Percentiles rank a stretch among this genome's conserved stretches.
phyloP scores from a whole-genome alignment of 2,888 invertebrate species.

The Yponomeuta cagnagella region DNA sequence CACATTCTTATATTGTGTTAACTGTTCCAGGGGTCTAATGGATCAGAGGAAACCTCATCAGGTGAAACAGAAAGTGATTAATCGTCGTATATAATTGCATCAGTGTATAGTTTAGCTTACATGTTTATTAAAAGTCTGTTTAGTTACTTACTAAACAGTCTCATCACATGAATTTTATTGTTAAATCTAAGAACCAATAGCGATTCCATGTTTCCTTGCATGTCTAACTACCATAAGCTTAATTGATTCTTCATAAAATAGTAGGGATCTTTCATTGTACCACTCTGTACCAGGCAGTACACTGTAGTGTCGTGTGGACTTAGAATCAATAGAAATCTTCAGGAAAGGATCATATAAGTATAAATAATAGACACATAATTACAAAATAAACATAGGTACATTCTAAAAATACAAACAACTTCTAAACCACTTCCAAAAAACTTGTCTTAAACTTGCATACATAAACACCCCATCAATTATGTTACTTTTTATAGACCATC shows the following conservation, averaged over 20 bases:
- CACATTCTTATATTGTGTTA: conserved; percentile 15
- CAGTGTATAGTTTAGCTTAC: background rate
- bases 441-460: background rate
- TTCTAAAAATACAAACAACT: background rate
- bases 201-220: background rate
- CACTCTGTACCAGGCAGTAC: conserved; percentile 23
- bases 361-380: conserved; percentile 3
- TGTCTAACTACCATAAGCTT: background rate
- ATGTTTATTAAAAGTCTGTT: background rate
- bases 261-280: conserved; percentile 20
- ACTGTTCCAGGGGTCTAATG: conserved; percentile 49
- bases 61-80: conserved; percentile 62
- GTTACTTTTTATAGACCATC: background rate
- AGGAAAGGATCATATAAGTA: background rate
- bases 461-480: background rate
- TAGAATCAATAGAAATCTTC: conserved; percentile 24
- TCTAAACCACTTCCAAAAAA: background rate
- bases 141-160: background rate
- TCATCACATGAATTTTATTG: background rate
- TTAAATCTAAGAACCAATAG: background rate
- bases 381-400: conserved; percentile 10
- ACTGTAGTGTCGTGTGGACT: background rate
- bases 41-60: conserved; percentile 48
- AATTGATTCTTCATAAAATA: conserved; percentile 14
- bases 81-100: conserved; percentile 13